These are phyloP conservation scores for Caradrina kadenii DNA, from an alignment of 2,888 invertebrate genomes.

Conservation along the genomic window DNA sequence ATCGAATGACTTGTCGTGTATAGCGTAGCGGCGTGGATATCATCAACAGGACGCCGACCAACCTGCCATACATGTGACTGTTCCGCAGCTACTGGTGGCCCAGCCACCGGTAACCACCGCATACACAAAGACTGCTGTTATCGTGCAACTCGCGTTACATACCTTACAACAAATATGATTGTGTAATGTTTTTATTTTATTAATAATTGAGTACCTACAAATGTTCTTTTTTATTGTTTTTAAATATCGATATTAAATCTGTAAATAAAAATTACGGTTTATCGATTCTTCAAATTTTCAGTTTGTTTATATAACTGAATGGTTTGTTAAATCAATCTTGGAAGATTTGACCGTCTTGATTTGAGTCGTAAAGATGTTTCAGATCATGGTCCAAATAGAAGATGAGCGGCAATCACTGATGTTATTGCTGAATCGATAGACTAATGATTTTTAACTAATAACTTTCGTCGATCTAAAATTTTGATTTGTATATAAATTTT, in stretches of 20 bases:
- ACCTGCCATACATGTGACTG: conserved; percentile 88
- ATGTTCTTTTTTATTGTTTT: neutral
- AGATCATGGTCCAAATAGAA: too few species aligned
- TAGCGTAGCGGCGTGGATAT: conserved; percentile 73
- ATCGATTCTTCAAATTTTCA: conserved; percentile 5
- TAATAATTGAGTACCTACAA: neutral
- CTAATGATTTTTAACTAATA: conserved; percentile 6
- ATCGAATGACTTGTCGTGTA: neutral
- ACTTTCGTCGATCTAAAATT: neutral
- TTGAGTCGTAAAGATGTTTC: neutral
- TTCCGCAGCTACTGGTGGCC: conserved; percentile 79
- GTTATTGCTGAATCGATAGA: conserved; percentile 6
- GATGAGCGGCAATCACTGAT: neutral
- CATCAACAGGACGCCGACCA: conserved; percentile 77
- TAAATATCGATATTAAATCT: conserved; percentile 17
- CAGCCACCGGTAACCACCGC: conserved; percentile 65
- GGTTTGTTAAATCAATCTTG: neutral
- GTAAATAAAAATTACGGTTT: conserved; percentile 22
- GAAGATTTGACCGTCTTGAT: neutral
- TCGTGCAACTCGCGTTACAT: conserved; percentile 26
- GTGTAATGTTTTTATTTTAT: conserved; percentile 29
- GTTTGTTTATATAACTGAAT: neutral
- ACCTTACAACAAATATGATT: conserved; percentile 32
- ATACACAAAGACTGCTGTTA: conserved; percentile 47
- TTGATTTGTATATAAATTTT: conserved; percentile 1